These are phyloP conservation scores for Salmo trutta DNA, from an alignment of 2,797 vertebrate species.

Conservation along the genomic window DNA sequence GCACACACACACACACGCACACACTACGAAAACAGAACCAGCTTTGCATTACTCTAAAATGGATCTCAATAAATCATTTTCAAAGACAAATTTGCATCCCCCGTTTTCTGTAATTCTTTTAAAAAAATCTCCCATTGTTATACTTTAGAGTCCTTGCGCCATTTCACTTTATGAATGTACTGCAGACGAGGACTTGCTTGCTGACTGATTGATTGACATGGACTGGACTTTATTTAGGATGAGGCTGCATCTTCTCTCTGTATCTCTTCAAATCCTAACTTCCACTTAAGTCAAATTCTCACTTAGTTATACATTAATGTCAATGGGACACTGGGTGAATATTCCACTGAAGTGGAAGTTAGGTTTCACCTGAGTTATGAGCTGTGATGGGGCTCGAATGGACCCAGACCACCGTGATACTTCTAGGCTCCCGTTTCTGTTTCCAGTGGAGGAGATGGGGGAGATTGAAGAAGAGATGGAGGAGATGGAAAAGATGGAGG, in stretches of 20 bases:
- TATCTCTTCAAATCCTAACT: no score
- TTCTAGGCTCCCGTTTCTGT: no score
- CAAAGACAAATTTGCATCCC: constrained; percentile 12
- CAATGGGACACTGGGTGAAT: no score
- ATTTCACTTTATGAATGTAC: neutral
- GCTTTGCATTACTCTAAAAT: constrained; percentile 5
- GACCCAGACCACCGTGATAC: constrained; percentile 23
- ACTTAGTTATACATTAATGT: no score
- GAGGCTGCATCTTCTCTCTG: no score
- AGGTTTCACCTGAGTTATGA: neutral
- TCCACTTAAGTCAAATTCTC: no score
- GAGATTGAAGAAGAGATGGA: neutral
- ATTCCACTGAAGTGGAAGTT: no score
- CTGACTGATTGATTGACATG: neutral
- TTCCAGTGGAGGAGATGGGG: neutral
- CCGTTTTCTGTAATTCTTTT: neutral
- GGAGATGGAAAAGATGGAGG: neutral
- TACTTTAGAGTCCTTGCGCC: constrained; percentile 15
- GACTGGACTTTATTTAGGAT: no score
- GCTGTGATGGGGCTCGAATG: constrained; percentile 6
- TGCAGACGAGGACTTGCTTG: neutral
- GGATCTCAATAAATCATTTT: constrained; percentile 16
- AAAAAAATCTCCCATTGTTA: constrained; percentile 7
- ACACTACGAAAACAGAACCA: constrained; percentile 23
- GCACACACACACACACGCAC: neutral